Base-by-base conservation (phyloP, 2,888 invertebrate genomes). In the Dasypogon diadema region DNA sequence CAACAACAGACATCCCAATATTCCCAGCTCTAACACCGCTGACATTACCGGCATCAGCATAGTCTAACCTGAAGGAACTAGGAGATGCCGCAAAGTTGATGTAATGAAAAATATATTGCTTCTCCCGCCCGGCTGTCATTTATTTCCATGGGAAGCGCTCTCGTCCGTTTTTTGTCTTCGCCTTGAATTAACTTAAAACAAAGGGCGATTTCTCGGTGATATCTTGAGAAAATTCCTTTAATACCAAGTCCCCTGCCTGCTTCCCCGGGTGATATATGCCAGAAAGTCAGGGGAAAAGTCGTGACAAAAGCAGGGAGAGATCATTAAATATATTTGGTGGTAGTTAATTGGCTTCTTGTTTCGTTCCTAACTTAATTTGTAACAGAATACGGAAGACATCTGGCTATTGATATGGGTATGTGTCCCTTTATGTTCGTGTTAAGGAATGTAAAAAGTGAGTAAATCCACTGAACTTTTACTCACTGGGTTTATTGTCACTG, bases 341-440 rank as follows among this genome's bases (percentile, higher is more conserved):
- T 46, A 73, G 73, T 73, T 73, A 73, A 73, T 73, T 73, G 73
- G 73, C 73, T 73, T 73, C 73, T 73, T 73, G 73, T 73, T 73
- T 73, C 58, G 56, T 56, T 56, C 56, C 56, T 46, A 54, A 73
- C 73, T 73, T 73, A 73, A 73, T 73, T 73, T 73, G 73, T 56
- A 73, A 58, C 34, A 16, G 54, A 22, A 70, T 34, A 54, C 70
- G 30, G 18, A 70, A 34, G 70, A 26, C 70, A 70, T 70, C 70
- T 70, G 70, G 54, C 54, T 6, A 6, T 18, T 34, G 54, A 54
- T 70, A 70, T 34, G 51, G 68, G 68, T 54, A 30, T 18, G 12
- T 51, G 51, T 21, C 51, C 10, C 42, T 42, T 12, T 2, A 42
- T 42, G 42, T 42, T 42, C 42, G 42, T 42, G 42, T 42, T 42